Evolutionary conservation across 2,888 invertebrate species (phyloP).

Genomic region (Eupeodes luniger): DNA sequence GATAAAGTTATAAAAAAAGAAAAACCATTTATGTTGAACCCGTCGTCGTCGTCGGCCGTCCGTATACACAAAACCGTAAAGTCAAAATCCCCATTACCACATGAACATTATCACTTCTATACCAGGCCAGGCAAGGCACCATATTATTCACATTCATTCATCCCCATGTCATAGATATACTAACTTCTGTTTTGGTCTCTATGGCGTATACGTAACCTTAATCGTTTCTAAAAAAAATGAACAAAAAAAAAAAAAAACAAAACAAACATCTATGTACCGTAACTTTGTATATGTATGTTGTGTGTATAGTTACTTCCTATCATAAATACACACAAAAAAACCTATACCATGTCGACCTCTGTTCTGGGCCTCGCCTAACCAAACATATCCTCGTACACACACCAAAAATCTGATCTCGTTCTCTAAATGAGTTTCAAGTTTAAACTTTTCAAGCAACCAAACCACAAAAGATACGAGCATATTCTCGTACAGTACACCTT

Average conservation of each 20-base stretch:
- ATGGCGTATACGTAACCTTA: conserved; percentile 64
- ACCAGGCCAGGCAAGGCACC: neutral
- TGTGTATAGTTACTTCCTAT: neutral
- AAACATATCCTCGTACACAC: conserved; percentile 2
- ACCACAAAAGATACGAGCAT: conserved; percentile 16
- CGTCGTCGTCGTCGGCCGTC: too few relatives aligned
- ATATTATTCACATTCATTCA: conserved; percentile 28
- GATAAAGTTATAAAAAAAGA: conserved; percentile 4
- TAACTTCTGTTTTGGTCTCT: conserved; percentile 29
- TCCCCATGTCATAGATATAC: neutral
- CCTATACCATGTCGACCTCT: conserved; percentile 18
- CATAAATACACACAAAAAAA: neutral
- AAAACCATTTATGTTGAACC: conserved; percentile 4
- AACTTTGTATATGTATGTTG: too few relatives aligned
- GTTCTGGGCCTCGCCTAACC: conserved; percentile 31
- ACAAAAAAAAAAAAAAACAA: neutral
- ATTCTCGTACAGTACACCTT: too few relatives aligned
- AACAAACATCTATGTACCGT: neutral
- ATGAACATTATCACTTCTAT: conserved; percentile 46
- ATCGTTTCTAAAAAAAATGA: conserved; percentile 9
- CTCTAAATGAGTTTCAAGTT: conserved; percentile 60
- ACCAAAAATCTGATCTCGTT: conserved; percentile 64
- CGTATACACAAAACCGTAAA: conserved; percentile 12
- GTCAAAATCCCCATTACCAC: conserved; percentile 48
- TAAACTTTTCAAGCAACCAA: conserved; percentile 29